phyloP scores from a whole-genome alignment of 2,888 invertebrate species.

The Mythimna vitellina region DNA sequence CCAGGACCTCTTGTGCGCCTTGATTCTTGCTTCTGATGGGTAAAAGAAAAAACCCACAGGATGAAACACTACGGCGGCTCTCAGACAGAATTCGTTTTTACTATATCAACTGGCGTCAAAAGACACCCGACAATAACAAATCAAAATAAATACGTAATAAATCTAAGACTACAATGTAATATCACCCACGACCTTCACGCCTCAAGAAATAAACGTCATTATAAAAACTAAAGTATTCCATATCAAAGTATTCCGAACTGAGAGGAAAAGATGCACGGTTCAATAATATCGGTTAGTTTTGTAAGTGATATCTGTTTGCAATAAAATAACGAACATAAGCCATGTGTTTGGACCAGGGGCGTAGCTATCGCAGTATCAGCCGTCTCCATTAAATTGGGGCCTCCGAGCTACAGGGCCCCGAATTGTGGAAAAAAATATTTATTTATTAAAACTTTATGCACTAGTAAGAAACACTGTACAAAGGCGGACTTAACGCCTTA shows the following conservation, averaged over 20 bases:
- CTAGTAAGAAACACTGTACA: too few relatives aligned
- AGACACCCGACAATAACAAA: constrained; percentile 28
- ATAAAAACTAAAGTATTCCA: constrained; percentile 37
- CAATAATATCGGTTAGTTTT: constrained; percentile 21
- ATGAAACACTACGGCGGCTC: neutral
- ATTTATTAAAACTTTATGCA: too few relatives aligned
- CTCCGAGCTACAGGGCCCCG: too few relatives aligned
- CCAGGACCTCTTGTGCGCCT: neutral
- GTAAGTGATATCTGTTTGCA: constrained; percentile 22
- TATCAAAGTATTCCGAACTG: constrained; percentile 31
- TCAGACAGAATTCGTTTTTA: neutral
- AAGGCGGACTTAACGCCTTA: too few relatives aligned
- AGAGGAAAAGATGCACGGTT: constrained; percentile 16
- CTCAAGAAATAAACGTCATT: constrained; percentile 4
- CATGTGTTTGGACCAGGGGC: neutral
- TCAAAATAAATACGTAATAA: constrained; percentile 13
- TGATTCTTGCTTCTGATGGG: neutral
- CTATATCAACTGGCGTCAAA: neutral
- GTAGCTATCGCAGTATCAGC: too few relatives aligned
- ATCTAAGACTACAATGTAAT: constrained; percentile 30
- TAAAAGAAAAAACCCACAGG: neutral
- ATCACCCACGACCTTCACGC: constrained; percentile 38
- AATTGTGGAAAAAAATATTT: too few relatives aligned
- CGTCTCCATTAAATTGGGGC: too few relatives aligned
- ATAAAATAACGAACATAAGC: neutral